Conservation (phyloP, 2,888 invertebrate species). For the Salpingus planirostris region DNA sequence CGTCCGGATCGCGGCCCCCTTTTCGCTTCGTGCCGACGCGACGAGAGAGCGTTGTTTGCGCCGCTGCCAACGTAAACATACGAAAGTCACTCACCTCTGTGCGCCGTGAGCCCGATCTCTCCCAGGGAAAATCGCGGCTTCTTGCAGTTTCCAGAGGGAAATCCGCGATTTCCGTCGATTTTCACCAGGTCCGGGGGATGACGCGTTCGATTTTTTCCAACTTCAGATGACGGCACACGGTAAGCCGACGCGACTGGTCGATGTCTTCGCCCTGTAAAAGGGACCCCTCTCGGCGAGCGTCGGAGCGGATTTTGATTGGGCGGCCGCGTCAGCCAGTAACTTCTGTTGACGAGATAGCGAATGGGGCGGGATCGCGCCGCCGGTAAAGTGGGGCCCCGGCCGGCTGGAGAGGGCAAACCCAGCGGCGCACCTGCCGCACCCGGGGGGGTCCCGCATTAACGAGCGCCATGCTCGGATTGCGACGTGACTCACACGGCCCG, state of each 20-base stretch:
- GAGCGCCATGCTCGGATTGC: too few species aligned
- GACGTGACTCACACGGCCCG: too few species aligned
- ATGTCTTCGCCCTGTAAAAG: constrained; percentile 29
- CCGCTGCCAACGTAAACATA: constrained; percentile 5
- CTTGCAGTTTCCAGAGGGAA: neutral
- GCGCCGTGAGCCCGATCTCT: too few species aligned
- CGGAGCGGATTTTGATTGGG: constrained; percentile 24
- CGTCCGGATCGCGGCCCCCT: constrained; percentile 24
- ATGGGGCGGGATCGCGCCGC: constrained; percentile 13
- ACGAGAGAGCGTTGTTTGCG: too few species aligned
- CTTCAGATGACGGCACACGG: constrained; percentile 10
- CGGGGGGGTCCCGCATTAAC: too few species aligned
- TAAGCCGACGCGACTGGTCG: constrained; percentile 21
- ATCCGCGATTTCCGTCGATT: neutral
- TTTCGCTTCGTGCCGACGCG: constrained; percentile 26
- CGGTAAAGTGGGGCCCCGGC: constrained; percentile 14
- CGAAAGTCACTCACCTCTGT: constrained; percentile 10
- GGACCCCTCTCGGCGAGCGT: constrained; percentile 24
- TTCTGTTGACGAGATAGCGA: constrained; percentile 14
- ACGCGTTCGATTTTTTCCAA: constrained; percentile 2
- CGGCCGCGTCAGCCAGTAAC: constrained; percentile 23
- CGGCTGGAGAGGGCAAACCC: constrained; percentile 11
- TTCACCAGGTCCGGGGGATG: constrained; percentile 4
- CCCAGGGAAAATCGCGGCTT: neutral
- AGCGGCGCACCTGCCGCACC: constrained; percentile 23